These are phyloP conservation scores for Euspilapteryx auroguttella DNA, from an alignment of 2,888 invertebrate genomes.

Conservation along the genomic window DNA sequence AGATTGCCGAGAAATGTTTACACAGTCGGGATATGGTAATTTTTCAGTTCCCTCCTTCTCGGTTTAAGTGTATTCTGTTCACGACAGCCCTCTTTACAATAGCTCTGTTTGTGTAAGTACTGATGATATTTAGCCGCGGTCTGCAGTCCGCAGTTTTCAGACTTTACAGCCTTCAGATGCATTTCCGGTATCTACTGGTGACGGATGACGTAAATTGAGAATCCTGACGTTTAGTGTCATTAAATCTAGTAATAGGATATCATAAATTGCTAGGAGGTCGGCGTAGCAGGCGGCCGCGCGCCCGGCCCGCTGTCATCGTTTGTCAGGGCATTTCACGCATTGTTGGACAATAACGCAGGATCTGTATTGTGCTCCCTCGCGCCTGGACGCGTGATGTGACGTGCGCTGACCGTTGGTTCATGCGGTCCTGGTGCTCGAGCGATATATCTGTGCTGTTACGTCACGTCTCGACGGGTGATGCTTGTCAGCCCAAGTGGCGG, in stretches of 20 bases:
- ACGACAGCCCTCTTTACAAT: slow-evolving; percentile 11
- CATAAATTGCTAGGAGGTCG: slow-evolving; percentile 56
- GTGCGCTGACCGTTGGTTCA: slow-evolving; percentile 12
- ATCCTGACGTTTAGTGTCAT: slow-evolving; percentile 50
- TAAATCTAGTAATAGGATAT: slow-evolving; percentile 60
- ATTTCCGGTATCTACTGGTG: slow-evolving; percentile 19
- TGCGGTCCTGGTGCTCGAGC: slow-evolving; percentile 2
- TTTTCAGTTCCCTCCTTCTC: slow-evolving; percentile 26
- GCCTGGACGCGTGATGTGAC: slow-evolving; percentile 27
- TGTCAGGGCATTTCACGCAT: slow-evolving; percentile 62
- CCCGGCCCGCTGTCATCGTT: slow-evolving; percentile 57
- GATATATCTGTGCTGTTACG: slow-evolving; percentile 2
- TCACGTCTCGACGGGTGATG: slow-evolving; percentile 8
- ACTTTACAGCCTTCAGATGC: too few relatives aligned
- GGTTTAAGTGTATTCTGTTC: slow-evolving; percentile 30
- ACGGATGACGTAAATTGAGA: slow-evolving; percentile 32
- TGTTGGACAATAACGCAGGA: slow-evolving; percentile 57
- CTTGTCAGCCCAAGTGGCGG: not conserved
- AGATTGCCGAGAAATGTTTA: slow-evolving; percentile 53
- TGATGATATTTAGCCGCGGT: slow-evolving; percentile 1
- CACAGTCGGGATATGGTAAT: slow-evolving; percentile 46
- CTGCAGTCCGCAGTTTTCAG: not conserved
- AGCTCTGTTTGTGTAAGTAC: slow-evolving; percentile 4
- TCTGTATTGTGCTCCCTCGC: slow-evolving; percentile 6
- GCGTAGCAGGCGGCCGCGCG: slow-evolving; percentile 24